Conservation (phyloP, 2,888 invertebrate species). For the Leptopilina drosophilae region DNA sequence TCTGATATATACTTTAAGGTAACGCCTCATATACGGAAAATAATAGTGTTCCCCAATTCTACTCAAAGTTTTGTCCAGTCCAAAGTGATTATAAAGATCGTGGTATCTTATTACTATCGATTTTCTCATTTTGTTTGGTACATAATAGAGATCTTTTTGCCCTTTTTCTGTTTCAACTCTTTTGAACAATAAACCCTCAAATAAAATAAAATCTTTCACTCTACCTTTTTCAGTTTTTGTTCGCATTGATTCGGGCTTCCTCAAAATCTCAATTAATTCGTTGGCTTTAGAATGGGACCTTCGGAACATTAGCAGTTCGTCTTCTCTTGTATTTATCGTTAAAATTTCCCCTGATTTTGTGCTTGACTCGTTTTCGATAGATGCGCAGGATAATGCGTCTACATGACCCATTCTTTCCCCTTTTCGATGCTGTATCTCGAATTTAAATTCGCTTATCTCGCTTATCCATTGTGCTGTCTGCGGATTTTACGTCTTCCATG, state of each 20-base stretch:
- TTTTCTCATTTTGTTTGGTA: conserved; percentile 28
- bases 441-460: conserved; percentile 19
- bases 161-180: not conserved
- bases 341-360: not conserved
- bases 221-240: conserved; percentile 26
- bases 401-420: conserved; percentile 40
- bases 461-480: conserved; percentile 43
- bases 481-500: conserved; percentile 50
- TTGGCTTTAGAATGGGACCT: conserved; percentile 33
- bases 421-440: conserved; percentile 22
- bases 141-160: conserved; percentile 39
- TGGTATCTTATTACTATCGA: not conserved
- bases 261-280: conserved; percentile 31
- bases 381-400: conserved; percentile 50
- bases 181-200: conserved; percentile 32
- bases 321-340: not conserved
- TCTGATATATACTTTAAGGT: conserved; percentile 42
- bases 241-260: conserved; percentile 26
- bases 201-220: conserved; percentile 30
- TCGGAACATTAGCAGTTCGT: conserved; percentile 44
- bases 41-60: not conserved
- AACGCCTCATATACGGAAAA: conserved; percentile 35
- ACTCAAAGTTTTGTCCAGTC: conserved; percentile 20
- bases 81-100: conserved; percentile 41
- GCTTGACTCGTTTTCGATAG: not conserved